A percentile compares a stretch with the other conserved stretches of the same genome.
These are phyloP conservation scores for Conistra vaccinii DNA, from an alignment of 2,888 invertebrate genomes.

Conservation along the genomic window DNA sequence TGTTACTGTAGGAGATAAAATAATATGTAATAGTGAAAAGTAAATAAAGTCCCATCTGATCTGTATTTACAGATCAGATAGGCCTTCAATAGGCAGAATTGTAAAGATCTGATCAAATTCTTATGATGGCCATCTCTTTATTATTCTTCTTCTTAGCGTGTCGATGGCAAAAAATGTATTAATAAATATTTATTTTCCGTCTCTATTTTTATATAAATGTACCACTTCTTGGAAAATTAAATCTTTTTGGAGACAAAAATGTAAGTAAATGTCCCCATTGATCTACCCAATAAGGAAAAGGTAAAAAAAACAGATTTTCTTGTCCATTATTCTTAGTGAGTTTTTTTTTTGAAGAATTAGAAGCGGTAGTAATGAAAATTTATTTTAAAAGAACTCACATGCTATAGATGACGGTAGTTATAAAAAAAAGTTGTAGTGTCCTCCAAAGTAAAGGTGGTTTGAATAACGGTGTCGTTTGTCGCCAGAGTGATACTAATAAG, in stretches of 20 bases:
- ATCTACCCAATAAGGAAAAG: neutral
- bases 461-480: conserved; percentile 55
- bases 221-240: too few species aligned
- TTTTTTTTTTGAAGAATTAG: neutral
- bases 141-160: too few species aligned
- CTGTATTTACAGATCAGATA: neutral
- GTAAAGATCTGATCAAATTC: neutral
- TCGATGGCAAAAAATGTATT: too few species aligned
- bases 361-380: neutral
- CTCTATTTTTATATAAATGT: neutral
- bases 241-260: too few species aligned
- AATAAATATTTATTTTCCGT: too few species aligned
- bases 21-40: neutral
- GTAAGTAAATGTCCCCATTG: too few species aligned
- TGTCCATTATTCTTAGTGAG: neutral
- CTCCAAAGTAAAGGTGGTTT: conserved; percentile 52
- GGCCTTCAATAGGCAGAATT: too few species aligned
- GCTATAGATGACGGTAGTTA: conserved; percentile 58
- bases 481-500: conserved; percentile 47
- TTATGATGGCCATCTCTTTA: neutral
- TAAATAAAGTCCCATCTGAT: too few species aligned
- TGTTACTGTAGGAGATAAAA: conserved; percentile 64
- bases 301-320: neutral
- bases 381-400: conserved; percentile 48
- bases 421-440: conserved; percentile 55